These are phyloP conservation scores for Himalopsyche phryganea DNA, from an alignment of 1,140 invertebrate species.

Conservation along the genomic window DNA sequence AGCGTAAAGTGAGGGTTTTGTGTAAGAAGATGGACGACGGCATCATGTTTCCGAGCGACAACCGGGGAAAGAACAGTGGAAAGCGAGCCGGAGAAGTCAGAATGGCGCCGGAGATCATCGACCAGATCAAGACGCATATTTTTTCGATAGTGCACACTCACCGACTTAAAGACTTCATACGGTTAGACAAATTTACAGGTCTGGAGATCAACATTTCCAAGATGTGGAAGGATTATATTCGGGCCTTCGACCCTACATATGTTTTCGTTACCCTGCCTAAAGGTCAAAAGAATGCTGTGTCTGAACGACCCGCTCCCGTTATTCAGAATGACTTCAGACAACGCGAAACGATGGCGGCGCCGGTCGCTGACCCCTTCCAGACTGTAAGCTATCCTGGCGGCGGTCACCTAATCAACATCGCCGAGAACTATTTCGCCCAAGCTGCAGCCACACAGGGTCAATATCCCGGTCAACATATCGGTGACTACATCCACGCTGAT, in stretches of 20 bases:
- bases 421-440: conserved; percentile 46
- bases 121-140: conserved; percentile 56
- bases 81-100: conserved; percentile 52
- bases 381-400: conserved; percentile 46
- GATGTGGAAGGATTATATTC: conserved; percentile 57
- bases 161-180: conserved; percentile 51
- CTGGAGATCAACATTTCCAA: conserved; percentile 58
- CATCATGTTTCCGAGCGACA: conserved; percentile 56
- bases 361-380: conserved; percentile 8
- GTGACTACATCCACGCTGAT: conserved; percentile 25
- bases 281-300: conserved; percentile 17
- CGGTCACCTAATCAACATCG: conserved; percentile 49
- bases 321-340: conserved; percentile 6
- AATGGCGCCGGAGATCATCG: conserved; percentile 49
- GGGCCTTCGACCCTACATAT: conserved; percentile 51
- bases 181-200: conserved; percentile 51
- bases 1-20: conserved; percentile 55
- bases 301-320: not conserved
- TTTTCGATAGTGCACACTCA: conserved; percentile 54
- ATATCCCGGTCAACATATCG: conserved; percentile 21
- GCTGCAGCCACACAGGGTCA: conserved; percentile 21
- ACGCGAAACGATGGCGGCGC: conserved; percentile 1
- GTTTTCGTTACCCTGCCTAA: conserved; percentile 12
- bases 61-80: conserved; percentile 51
- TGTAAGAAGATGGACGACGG: conserved; percentile 59